Conservation (phyloP, 1,140 invertebrate genomes). For the Ostrea edulis region DNA sequence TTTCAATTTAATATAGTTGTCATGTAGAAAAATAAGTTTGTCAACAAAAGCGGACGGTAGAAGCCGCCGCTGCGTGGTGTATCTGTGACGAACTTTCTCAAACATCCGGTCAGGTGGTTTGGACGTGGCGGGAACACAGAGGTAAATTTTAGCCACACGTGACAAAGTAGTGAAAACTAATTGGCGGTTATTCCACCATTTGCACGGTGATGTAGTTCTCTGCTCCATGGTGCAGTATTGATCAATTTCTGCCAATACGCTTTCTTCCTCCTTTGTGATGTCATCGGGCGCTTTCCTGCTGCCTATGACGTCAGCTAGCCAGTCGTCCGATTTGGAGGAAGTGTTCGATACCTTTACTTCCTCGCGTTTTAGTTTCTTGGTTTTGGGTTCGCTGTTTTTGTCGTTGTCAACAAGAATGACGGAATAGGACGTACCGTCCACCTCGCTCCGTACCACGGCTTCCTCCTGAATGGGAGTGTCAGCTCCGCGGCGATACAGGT, state of each 20-base stretch:
- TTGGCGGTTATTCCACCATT: conserved; percentile 52
- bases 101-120: conserved; percentile 27
- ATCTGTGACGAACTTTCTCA: neutral
- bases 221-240: conserved; percentile 46
- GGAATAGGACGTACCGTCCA: neutral
- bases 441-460: neutral
- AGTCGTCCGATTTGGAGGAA: conserved; percentile 36
- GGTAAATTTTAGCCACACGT: conserved; percentile 44
- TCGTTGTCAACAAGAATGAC: conserved; percentile 20
- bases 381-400: conserved; percentile 9
- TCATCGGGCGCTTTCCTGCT: neutral
- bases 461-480: conserved; percentile 20
- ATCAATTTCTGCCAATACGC: conserved; percentile 50
- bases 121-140: conserved; percentile 46
- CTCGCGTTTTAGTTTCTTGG: conserved; percentile 36
- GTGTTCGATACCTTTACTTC: conserved; percentile 12
- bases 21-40: conserved; percentile 45
- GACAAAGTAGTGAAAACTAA: conserved; percentile 47
- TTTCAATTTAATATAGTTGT: conserved; percentile 46
- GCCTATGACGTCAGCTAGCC: conserved; percentile 48
- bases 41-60: conserved; percentile 23
- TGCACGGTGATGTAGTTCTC: conserved; percentile 40
- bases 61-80: neutral
- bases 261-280: conserved; percentile 40
- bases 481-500: conserved; percentile 42